phyloP scores from a whole-genome alignment of 2,113 vertebrate species.

The Argyrosomus japonicus region DNA sequence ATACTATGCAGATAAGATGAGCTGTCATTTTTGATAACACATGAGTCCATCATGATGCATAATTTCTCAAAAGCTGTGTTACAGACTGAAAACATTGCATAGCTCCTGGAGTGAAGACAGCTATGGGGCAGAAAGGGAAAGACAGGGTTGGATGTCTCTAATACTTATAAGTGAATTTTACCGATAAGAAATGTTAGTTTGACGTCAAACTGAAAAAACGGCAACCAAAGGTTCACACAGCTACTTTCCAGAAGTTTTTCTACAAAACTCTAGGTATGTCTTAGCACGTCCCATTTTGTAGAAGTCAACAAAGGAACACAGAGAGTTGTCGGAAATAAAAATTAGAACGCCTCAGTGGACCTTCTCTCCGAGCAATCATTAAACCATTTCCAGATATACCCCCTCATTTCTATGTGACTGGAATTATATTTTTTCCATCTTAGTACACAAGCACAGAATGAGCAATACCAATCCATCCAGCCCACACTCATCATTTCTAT shows the following conservation, averaged over 20 bases:
- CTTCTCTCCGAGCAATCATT: background rate
- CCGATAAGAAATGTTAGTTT: constrained; percentile 1
- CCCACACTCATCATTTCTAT: background rate
- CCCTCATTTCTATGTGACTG: background rate
- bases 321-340: background rate
- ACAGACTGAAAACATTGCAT: constrained; percentile 25
- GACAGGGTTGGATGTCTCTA: constrained; percentile 4
- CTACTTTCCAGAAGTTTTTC: background rate
- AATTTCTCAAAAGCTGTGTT: constrained; percentile 48
- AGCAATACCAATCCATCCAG: background rate
- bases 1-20: constrained; percentile 40
- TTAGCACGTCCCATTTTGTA: background rate
- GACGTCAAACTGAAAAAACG: constrained; percentile 19
- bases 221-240: background rate
- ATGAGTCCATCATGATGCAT: constrained; percentile 30
- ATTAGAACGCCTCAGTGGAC: background rate
- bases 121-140: constrained; percentile 23
- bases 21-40: constrained; percentile 31
- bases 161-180: background rate
- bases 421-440: background rate
- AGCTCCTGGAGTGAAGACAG: constrained; percentile 28
- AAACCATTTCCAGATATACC: background rate
- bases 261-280: background rate
- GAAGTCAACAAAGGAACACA: background rate
- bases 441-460: background rate